Percentiles rank a stretch among this genome's conserved stretches.
phyloP scores from a whole-genome alignment of 2,113 vertebrate genomes.

The Sinocyclocheilus rhinocerous region DNA sequence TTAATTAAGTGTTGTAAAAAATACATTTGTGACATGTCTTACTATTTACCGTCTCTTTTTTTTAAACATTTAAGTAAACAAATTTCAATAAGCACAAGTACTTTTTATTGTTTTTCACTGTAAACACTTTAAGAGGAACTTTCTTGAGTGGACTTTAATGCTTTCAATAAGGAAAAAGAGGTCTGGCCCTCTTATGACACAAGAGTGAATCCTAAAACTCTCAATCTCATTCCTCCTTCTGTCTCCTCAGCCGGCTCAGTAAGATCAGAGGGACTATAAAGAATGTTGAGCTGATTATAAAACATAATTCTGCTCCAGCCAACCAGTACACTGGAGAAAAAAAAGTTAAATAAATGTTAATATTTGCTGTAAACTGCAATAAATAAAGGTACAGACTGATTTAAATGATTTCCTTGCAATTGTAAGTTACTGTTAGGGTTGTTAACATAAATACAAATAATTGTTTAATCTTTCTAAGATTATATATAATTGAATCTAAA shows the following conservation, averaged over 20 bases:
- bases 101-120: background rate
- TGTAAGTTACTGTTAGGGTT: no score
- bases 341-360: background rate
- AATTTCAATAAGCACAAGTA: background rate
- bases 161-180: background rate
- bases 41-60: background rate
- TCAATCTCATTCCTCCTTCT: constrained; percentile 67
- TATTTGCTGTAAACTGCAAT: background rate
- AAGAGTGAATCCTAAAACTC: background rate
- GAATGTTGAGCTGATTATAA: constrained; percentile 76
- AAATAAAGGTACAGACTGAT: background rate
- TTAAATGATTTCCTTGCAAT: background rate
- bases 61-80: background rate
- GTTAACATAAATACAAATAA: no score
- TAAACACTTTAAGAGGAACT: background rate
- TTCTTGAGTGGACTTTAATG: background rate
- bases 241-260: constrained; percentile 66
- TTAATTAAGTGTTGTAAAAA: background rate
- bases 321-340: constrained; percentile 89
- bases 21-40: background rate
- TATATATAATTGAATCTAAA: no score
- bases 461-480: no score
- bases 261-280: constrained; percentile 84
- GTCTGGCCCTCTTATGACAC: background rate
- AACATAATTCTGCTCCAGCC: constrained; percentile 85